Evolutionary conservation across 2,797 vertebrate genomes (phyloP).

Genomic region (Lepus oiostolus): DNA sequence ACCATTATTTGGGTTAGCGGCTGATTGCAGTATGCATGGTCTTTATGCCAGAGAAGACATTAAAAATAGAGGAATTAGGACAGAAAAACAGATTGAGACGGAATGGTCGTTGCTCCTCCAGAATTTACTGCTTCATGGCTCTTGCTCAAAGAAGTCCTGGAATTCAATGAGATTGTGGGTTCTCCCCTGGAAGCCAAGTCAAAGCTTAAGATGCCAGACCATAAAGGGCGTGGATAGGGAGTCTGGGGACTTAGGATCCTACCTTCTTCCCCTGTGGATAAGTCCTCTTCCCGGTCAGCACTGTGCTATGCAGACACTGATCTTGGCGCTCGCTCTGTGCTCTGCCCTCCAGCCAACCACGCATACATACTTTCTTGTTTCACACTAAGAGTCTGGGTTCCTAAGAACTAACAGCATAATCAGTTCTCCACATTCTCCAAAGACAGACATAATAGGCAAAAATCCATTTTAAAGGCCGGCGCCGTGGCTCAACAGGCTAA

Average conservation of each 20-base stretch:
- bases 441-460: slow-evolving; percentile 18
- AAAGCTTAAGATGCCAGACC: neutral
- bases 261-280: neutral
- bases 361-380: neutral
- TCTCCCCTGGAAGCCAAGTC: neutral
- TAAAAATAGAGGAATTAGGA: neutral
- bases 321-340: neutral
- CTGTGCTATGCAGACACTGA: neutral
- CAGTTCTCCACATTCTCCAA: slow-evolving; percentile 36
- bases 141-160: neutral
- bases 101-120: neutral
- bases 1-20: neutral
- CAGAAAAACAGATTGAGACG: neutral
- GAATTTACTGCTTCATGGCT: neutral
- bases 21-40: neutral
- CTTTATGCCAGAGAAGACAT: neutral
- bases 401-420: neutral
- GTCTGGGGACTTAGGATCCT: neutral
- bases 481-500: too few species aligned
- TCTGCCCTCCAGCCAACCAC: neutral
- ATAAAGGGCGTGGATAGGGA: too few species aligned
- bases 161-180: neutral
- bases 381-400: neutral
- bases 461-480: slow-evolving; percentile 41
- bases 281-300: neutral